Base-by-base conservation (phyloP, 1,140 invertebrate species). In the Pachypsylla venusta region DNA sequence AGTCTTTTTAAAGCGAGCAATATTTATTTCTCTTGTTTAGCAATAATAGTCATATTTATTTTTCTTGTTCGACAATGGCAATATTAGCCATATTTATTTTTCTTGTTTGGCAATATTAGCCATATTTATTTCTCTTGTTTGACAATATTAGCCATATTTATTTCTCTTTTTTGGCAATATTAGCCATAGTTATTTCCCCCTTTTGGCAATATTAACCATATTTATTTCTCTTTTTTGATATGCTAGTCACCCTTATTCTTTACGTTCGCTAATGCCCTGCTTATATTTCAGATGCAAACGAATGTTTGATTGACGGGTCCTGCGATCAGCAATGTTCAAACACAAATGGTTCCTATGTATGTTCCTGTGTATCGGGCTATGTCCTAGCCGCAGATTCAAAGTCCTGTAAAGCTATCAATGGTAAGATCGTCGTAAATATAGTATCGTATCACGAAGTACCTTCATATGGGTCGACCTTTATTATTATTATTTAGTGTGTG, bases 251-350 rank as follows among this genome's bases (percentile, higher is more conserved):
- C 12, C 7, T 12, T 25, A 55, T 5, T 55, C 5, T 12, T 22
- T 22, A 4, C 25, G 12, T 25, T 55, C 26, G 7, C 26, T 7
- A 10, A 12, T 10, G 7, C 26, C 54, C 12, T 10, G 25, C 67
- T 68, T 68, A 67, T 55, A 70, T 76, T 70, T 39, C 71, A 80
- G 86, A 89, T 73, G 76, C 80, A 27, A 77, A 89, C 70, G 85
- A 89, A 70, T 90, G 88, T 70, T 67, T 70, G 59, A 68, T 78
- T 57, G 82, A 87, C 61, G 81, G 79, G 24, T 75, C 79, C 14
- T 94, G 90, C 71, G 82, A 87, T 66, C 89, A 93, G 70, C 64
- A 74, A 19, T 94, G 91, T 70, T 74, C 69, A 59, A 89, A 91
- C 70, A 79, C 77, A 10, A 71, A 73, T 5, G 83, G 85, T 42